Evolutionary conservation across 2,113 vertebrate species (phyloP).

Genomic region (Oenanthe oenanthe): DNA sequence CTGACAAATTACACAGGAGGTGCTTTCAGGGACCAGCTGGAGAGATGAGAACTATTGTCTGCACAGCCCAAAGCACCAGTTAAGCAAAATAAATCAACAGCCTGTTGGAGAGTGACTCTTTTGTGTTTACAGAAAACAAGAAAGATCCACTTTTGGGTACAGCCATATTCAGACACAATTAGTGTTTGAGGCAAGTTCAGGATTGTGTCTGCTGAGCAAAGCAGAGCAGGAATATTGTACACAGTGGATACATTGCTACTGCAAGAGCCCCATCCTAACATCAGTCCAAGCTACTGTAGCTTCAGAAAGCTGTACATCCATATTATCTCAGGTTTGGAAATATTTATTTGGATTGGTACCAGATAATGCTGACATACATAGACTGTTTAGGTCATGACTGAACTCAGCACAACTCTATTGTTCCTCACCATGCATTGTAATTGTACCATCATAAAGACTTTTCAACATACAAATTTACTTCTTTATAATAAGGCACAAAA

Average conservation of each 20-base stretch:
- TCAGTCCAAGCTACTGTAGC: background rate
- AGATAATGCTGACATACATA: background rate
- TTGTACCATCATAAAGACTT: background rate
- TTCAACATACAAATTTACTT: background rate
- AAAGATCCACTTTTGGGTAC: background rate
- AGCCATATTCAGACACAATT: background rate
- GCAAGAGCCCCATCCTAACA: background rate
- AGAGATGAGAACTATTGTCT: conserved; percentile 5
- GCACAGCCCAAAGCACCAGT: background rate
- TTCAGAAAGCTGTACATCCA: background rate
- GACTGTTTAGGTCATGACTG: background rate
- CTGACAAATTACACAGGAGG: conserved; percentile 19
- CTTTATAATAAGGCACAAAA: background rate
- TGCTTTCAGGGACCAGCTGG: conserved; percentile 26
- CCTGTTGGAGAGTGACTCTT: background rate
- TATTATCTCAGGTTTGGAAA: background rate
- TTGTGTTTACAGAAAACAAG: background rate
- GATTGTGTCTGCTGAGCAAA: background rate
- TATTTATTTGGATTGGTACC: background rate
- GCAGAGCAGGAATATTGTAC: background rate
- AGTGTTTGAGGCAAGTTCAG: background rate
- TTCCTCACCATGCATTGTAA: background rate
- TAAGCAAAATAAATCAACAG: conserved; percentile 24
- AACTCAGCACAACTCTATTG: background rate
- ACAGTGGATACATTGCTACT: background rate